Evolutionary conservation across 1,140 invertebrate genomes (phyloP), one percentile per base, ranked within the genome.

Genomic region (Drosophila orena): DNA sequence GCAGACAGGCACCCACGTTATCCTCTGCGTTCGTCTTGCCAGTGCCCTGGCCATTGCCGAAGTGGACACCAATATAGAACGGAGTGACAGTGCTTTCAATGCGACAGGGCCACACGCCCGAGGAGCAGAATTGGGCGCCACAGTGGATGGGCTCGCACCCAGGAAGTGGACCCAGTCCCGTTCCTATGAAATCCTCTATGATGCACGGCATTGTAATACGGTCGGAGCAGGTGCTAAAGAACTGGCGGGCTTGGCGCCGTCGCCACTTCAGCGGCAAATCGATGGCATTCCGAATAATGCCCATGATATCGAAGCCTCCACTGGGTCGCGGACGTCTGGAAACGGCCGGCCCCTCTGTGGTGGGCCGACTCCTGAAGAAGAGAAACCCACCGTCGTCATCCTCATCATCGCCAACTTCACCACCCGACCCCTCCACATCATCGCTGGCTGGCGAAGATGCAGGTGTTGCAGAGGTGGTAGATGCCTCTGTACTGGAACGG

Each of bases 131-230:
- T 14, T 94, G 94, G 55, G 92, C 94, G 10, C 96, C 96, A 81
- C 96, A 97, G 76, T 96, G 96, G 40, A 96, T 94, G 6, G 96
- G 94, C 40, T 91, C 84, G 56, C 92, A 92, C 6, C 89, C 83
- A 0, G 90, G 86, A 34, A 92, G 24, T 0, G 84, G 79, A 1
- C 85, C 79, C 30, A 83, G 58, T 0, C 91, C 88, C 24, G 96
- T 96, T 92, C 94, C 94, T 57, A 97, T 94, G 84, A 97, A 96
- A 89, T 97, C 96, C 79, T 97, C 96, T 46, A 95, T 95, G 77
- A 97, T 96, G 81, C 96, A 97, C 0, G 96, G 96, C 91, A 97
- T 95, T 2, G 96, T 94, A 43, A 97, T 94, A 40, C 95, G 93
- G 84, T 97, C 96, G 2, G 92, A 93, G 79, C 96, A 97, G 2